These are phyloP conservation scores for Syrphus vitripennis DNA, from an alignment of 2,888 invertebrate species.

Conservation along the genomic window DNA sequence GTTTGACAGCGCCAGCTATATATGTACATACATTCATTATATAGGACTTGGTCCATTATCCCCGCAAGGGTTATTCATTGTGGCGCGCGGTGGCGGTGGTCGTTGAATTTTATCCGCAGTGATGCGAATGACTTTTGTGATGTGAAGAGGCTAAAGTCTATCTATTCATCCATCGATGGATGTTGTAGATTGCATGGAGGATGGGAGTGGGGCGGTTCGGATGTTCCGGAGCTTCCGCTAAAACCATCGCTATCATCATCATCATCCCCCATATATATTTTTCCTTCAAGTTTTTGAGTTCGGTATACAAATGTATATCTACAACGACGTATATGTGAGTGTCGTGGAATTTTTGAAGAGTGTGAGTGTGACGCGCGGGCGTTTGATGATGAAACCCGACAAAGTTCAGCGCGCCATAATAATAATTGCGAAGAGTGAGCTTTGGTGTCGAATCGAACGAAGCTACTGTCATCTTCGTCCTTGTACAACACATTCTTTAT, in stretches of 20 bases:
- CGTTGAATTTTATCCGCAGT: constrained; percentile 71
- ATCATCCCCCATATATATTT: neutral
- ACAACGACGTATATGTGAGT: neutral
- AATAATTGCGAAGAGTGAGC: constrained; percentile 57
- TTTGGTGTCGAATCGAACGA: constrained; percentile 48
- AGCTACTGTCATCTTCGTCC: constrained; percentile 2
- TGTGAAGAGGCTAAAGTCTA: constrained; percentile 71
- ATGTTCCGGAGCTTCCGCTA: constrained; percentile 36
- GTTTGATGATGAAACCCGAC: constrained; percentile 46
- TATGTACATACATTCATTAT: too few species aligned
- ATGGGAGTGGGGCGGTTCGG: constrained; percentile 41
- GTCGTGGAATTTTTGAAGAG: neutral
- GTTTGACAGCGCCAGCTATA: constrained; percentile 58
- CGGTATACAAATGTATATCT: neutral
- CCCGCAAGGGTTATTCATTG: constrained; percentile 71
- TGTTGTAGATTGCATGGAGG: constrained; percentile 7
- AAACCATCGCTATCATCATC: neutral
- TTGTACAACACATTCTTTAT: constrained; percentile 18
- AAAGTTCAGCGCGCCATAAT: constrained; percentile 52
- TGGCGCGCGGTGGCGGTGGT: constrained; percentile 69
- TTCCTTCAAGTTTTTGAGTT: neutral
- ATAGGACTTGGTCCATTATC: constrained; percentile 67
- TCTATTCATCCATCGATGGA: constrained; percentile 68
- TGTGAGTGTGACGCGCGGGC: constrained; percentile 15
- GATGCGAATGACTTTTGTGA: constrained; percentile 71